These are phyloP conservation scores for Empis livida DNA, from an alignment of 2,888 invertebrate genomes.

Conservation along the genomic window DNA sequence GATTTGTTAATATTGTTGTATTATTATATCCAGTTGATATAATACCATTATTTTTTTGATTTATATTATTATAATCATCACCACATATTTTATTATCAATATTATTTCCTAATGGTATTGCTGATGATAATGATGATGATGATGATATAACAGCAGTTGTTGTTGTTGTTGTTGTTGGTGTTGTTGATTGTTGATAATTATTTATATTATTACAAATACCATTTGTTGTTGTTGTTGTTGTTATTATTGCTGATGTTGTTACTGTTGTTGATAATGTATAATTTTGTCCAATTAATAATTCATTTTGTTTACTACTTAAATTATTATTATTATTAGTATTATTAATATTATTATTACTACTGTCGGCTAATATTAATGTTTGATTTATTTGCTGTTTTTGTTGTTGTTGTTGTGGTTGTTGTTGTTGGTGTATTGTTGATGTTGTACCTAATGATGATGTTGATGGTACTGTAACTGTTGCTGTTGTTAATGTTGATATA, in stretches of 20 bases:
- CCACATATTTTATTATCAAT: too few relatives aligned
- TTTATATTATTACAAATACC: constrained; percentile 2
- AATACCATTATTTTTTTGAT: too few relatives aligned
- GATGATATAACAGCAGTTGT: constrained; percentile 16
- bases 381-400: constrained; percentile 14
- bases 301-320: constrained; percentile 7
- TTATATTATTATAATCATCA: too few relatives aligned
- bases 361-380: constrained; percentile 2
- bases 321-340: constrained; percentile 7
- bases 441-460: constrained; percentile 17
- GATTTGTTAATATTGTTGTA: constrained; percentile 22
- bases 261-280: constrained; percentile 8
- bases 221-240: constrained; percentile 16
- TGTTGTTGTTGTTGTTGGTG: too few relatives aligned
- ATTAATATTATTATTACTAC: constrained; percentile 4
- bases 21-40: not conserved
- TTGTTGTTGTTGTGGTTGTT: constrained; percentile 18
- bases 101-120: constrained; percentile 9
- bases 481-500: constrained; percentile 40
- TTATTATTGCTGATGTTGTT: constrained; percentile 13
- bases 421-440: constrained; percentile 17
- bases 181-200: constrained; percentile 11
- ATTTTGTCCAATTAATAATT: constrained; percentile 22
- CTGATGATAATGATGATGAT: constrained; percentile 12
- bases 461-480: constrained; percentile 28